Percentiles rank a stretch among this genome's conserved stretches.
Evolutionary conservation across 2,797 vertebrate genomes (phyloP).

Genomic region (Cyprinodon diabolis): DNA sequence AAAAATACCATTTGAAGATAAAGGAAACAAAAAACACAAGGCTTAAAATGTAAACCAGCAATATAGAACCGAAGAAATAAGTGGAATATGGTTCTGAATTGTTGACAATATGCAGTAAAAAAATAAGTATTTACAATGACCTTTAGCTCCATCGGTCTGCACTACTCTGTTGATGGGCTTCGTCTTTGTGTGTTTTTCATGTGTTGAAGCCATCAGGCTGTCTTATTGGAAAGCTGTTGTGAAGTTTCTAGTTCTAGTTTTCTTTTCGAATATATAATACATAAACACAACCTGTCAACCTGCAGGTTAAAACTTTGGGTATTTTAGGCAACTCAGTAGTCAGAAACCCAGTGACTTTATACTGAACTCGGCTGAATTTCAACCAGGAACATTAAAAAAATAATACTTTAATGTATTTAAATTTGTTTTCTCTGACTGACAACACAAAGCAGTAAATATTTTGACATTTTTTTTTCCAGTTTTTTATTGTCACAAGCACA

Average conservation of each 20-base stretch:
- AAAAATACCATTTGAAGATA: background rate
- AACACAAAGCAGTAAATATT: no score
- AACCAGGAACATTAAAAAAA: background rate
- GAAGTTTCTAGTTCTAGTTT: slow-evolving; percentile 10
- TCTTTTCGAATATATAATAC: slow-evolving; percentile 22
- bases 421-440: no score
- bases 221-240: slow-evolving; percentile 3
- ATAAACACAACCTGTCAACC: slow-evolving; percentile 20
- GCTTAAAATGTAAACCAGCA: slow-evolving; percentile 9
- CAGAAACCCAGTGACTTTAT: background rate
- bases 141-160: slow-evolving; percentile 29
- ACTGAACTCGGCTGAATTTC: background rate
- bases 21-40: background rate
- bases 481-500: no score
- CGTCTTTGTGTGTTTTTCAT: slow-evolving; percentile 1
- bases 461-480: no score
- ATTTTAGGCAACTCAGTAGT: background rate
- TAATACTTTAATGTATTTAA: no score
- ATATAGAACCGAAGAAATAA: slow-evolving; percentile 7
- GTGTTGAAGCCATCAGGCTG: slow-evolving; percentile 11
- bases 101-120: background rate
- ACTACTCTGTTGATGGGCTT: slow-evolving; percentile 14
- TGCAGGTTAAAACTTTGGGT: slow-evolving; percentile 8
- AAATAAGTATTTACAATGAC: slow-evolving; percentile 5
- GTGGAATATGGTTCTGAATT: slow-evolving; percentile 6